A percentile compares a stretch with the other conserved stretches of the same genome.
Conservation (phyloP, 2,888 invertebrate species). For the Digitonthophagus gazella region DNA sequence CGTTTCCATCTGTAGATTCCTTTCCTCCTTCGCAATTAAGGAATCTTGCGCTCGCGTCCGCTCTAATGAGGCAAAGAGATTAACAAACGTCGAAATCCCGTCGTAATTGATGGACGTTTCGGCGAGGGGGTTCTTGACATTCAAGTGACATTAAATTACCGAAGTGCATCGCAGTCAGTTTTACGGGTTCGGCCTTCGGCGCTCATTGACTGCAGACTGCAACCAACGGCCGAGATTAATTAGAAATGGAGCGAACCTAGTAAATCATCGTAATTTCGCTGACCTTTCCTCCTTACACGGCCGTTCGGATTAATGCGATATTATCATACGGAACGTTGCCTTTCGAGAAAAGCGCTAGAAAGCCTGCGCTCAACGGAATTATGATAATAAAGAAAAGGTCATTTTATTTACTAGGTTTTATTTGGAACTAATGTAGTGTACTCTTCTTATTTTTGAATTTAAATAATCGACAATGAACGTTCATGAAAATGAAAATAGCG, state of each 20-base stretch:
- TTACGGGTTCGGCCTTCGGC: slow-evolving; percentile 6
- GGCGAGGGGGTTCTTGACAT: slow-evolving; percentile 28
- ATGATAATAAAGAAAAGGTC: not conserved
- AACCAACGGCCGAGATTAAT: slow-evolving; percentile 5
- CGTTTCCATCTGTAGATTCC: not conserved
- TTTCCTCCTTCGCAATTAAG: slow-evolving; percentile 32
- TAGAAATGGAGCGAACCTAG: slow-evolving; percentile 1
- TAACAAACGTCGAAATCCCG: slow-evolving; percentile 34
- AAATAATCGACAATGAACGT: too few species aligned
- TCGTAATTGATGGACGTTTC: slow-evolving; percentile 28
- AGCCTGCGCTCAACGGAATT: too few species aligned
- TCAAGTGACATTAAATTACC: slow-evolving; percentile 31
- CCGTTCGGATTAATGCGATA: not conserved
- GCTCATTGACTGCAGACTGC: slow-evolving; percentile 9
- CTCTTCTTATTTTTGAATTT: too few species aligned
- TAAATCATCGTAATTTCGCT: slow-evolving; percentile 14
- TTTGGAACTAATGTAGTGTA: too few species aligned
- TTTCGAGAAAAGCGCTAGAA: not conserved
- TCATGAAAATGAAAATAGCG: too few species aligned
- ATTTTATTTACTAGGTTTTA: too few species aligned
- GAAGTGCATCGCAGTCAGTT: slow-evolving; percentile 24
- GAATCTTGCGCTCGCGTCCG: slow-evolving; percentile 34
- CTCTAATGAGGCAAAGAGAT: slow-evolving; percentile 38
- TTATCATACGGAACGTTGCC: not conserved
- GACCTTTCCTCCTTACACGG: slow-evolving; percentile 5